Percentiles rank a stretch among this genome's conserved stretches.
phyloP scores from a whole-genome alignment of 2,113 vertebrate species.

The Pristiophorus japonicus region DNA sequence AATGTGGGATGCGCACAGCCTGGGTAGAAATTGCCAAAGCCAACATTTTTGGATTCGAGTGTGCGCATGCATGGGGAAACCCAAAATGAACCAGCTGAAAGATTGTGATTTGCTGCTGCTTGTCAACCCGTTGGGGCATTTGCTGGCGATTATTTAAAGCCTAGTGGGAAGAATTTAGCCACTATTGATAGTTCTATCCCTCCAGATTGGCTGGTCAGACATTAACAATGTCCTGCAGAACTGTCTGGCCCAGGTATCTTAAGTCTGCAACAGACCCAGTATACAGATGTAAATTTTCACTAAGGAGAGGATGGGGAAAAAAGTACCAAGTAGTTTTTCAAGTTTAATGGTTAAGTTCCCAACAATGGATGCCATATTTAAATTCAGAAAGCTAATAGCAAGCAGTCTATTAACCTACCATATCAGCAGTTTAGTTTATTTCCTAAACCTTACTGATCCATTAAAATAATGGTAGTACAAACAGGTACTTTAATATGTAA shows the following conservation, averaged over 20 bases:
- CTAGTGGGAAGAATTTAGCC: background rate
- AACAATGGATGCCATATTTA: too few species aligned
- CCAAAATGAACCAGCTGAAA: background rate
- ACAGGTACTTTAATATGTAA: too few species aligned
- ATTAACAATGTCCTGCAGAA: background rate
- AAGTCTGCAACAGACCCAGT: too few species aligned
- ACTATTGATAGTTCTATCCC: background rate
- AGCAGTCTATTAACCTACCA: too few species aligned
- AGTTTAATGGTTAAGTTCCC: too few species aligned
- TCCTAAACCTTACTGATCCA: too few species aligned
- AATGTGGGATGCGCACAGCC: background rate
- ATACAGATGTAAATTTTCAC: too few species aligned
- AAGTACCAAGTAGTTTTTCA: too few species aligned
- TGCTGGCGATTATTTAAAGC: background rate
- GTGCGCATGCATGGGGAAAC: background rate
- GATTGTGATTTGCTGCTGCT: background rate
- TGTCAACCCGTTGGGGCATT: background rate
- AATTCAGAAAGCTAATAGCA: too few species aligned
- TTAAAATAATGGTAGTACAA: too few species aligned
- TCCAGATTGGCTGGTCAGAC: background rate
- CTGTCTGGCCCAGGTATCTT: background rate
- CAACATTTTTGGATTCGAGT: background rate
- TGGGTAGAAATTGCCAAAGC: background rate
- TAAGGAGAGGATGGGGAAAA: too few species aligned
- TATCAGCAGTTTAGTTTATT: too few species aligned